These are phyloP conservation scores for Platysteira castanea DNA, from an alignment of 2,113 vertebrate species.

Conservation along the genomic window DNA sequence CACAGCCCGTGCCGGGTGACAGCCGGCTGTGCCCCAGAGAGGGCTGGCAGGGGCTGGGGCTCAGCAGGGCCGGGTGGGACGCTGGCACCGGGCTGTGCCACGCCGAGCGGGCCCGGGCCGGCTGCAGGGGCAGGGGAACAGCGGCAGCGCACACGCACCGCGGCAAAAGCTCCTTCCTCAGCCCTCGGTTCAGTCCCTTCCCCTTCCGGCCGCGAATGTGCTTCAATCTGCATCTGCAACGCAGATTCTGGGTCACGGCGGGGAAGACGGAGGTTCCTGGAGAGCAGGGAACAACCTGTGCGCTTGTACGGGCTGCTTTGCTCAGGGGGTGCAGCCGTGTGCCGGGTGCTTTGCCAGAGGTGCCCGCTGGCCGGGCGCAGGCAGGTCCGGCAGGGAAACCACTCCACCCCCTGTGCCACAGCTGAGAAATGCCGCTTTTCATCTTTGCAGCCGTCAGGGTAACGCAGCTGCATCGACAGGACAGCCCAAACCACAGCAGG, in stretches of 20 bases:
- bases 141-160: background rate
- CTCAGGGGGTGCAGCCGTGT: background rate
- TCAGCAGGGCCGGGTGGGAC: background rate
- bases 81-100: background rate
- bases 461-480: background rate
- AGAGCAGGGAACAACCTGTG: background rate
- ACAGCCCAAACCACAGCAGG: background rate
- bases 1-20: background rate
- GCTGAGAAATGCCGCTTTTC: background rate
- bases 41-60: no score
- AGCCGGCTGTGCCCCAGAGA: background rate
- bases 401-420: rapidly evolving
- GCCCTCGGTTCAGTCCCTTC: background rate
- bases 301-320: background rate
- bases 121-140: background rate
- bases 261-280: background rate
- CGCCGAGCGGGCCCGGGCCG: background rate
- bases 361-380: background rate
- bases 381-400: background rate
- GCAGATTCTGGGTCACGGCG: rapidly evolving
- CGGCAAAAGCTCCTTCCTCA: background rate
- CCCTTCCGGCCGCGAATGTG: background rate
- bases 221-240: rapidly evolving
- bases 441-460: rapidly evolving
- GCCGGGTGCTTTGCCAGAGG: background rate